phyloP scores from a whole-genome alignment of 2,888 invertebrate genomes.

The Cremastinae sp. region DNA sequence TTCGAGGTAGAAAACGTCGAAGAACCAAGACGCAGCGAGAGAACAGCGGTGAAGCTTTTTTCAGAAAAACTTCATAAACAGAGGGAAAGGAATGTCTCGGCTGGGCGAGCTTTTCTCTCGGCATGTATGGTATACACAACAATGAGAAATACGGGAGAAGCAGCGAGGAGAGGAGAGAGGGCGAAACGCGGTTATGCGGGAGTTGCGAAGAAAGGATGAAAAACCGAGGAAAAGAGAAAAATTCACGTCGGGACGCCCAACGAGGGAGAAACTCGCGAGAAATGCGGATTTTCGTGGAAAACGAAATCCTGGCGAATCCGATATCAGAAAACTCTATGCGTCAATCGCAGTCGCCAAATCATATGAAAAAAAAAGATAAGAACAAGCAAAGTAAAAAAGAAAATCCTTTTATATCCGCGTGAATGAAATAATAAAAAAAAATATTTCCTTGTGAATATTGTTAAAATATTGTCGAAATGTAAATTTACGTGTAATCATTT shows the following conservation, averaged over 20 bases:
- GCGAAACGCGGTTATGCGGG: no score
- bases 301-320: constrained; percentile 39
- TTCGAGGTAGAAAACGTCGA: background rate
- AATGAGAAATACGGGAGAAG: constrained; percentile 7
- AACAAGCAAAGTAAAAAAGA: no score
- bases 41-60: constrained; percentile 47
- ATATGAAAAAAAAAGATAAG: no score
- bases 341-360: no score
- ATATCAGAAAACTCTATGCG: no score
- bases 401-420: no score
- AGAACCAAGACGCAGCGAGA: constrained; percentile 11
- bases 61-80: constrained; percentile 4
- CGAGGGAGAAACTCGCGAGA: constrained; percentile 23
- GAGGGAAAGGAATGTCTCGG: constrained; percentile 39
- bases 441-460: no score
- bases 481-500: no score
- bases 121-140: constrained; percentile 22
- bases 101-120: constrained; percentile 9
- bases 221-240: constrained; percentile 24
- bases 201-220: constrained; percentile 30
- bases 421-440: no score
- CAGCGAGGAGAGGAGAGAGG: no score
- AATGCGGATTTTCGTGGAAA: constrained; percentile 55
- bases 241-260: constrained; percentile 19
- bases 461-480: no score